Evolutionary conservation across 2,113 vertebrate genomes (phyloP), one percentile per base, ranked within the genome.

Genomic region (Patagioenas fasciata): DNA sequence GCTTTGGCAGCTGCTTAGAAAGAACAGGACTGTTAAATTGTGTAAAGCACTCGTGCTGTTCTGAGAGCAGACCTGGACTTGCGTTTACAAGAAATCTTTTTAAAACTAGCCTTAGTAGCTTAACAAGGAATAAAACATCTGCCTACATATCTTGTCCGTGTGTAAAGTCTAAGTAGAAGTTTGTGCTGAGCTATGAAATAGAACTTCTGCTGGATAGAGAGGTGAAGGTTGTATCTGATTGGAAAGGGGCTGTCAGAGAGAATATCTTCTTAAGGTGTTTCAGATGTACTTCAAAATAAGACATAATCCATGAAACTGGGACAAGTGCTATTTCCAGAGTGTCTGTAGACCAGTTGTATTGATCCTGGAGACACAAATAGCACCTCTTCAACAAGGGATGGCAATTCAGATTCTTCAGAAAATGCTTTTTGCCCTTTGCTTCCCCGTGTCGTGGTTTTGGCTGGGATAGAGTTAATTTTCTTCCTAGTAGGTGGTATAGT

Each of bases 61-160:
- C 78, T 65, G 44, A 58, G 48, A 65, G 40, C 2, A 1, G 8
- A 31, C 16, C 53, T 31, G 51, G 79, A 38, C 57, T 31, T 60
- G 34, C 17, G 42, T 58, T 89, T 66, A 47, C 25, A 75, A 67
- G 48, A 79, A 69, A 74, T 79, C 51, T 70, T 65, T 78, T 42
- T 80, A 36, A 74, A 80, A 56, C 29, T 58, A 3, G 13, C 10
- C 32, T 42, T 70, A 62, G 47, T 65, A 51, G 6, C 53, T 66
- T 91, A 71, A 62, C 4, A 31, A 69, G 77, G 56, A 79, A 32
- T 34, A 50, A 79, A 87, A 53, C 53, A 34, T 13, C 15, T 83
- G 34, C 47, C 54, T 73, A 18, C 6, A 0, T 23, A 10, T 44
- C 11, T 26, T 85, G 15, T 75, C 44, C 16, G 25, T 4, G 0